Percentiles rank a stretch among this genome's conserved stretches.
Conservation (phyloP, 1,140 invertebrate species). For the Leptinotarsa lineolata region DNA sequence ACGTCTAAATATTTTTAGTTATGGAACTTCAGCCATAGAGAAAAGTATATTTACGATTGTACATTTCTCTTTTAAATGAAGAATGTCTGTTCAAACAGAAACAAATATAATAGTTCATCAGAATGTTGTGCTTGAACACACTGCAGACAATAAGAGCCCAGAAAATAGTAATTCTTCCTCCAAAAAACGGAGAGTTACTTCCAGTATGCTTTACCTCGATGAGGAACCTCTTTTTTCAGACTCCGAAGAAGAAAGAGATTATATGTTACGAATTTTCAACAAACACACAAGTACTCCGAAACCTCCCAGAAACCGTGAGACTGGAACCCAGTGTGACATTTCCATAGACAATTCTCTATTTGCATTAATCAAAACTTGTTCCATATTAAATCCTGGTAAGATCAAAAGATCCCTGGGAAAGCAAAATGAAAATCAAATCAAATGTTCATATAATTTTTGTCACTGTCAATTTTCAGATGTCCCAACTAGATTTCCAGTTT, state of each 20-base stretch:
- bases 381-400: background rate
- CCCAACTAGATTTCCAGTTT: background rate
- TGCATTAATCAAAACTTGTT: background rate
- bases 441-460: too few species aligned
- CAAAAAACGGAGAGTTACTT: background rate
- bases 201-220: slow-evolving; percentile 4
- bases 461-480: background rate
- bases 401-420: background rate
- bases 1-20: too few species aligned
- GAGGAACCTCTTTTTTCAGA: slow-evolving; percentile 4
- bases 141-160: background rate
- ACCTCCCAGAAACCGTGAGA: background rate
- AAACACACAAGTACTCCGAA: background rate
- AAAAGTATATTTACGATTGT: too few species aligned
- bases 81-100: background rate
- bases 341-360: background rate
- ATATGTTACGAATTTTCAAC: background rate
- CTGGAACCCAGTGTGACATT: background rate
- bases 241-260: slow-evolving; percentile 5
- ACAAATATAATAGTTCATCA: background rate
- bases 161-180: background rate
- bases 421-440: too few species aligned
- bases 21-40: too few species aligned
- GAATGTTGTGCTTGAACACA: background rate
- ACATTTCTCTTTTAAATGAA: background rate